Percentiles rank a stretch among this genome's conserved stretches.
phyloP scores from a whole-genome alignment of 2,113 vertebrate genomes.

The Prochilodus magdalenae region DNA sequence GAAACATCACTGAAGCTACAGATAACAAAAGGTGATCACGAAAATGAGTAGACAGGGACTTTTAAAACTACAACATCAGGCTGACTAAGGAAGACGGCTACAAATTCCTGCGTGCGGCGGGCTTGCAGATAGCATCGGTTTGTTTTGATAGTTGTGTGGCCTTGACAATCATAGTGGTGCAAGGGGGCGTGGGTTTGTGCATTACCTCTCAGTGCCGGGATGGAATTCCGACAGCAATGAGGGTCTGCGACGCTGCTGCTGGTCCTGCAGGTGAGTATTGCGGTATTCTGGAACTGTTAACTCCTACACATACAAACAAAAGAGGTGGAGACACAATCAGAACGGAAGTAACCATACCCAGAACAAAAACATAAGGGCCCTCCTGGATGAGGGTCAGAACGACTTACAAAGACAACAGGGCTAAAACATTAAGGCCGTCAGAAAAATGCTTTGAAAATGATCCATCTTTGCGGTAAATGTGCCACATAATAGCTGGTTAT shows the following conservation, averaged over 20 bases:
- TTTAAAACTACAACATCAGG: neutral
- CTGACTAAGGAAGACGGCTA: neutral
- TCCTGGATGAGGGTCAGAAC: neutral
- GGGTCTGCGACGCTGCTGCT: constrained; percentile 90
- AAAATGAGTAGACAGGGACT: too few relatives aligned
- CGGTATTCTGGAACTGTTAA: constrained; percentile 93
- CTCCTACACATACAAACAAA: constrained; percentile 77
- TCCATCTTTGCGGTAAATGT: too few relatives aligned
- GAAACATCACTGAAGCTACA: too few relatives aligned
- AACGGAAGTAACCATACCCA: neutral
- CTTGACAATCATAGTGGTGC: neutral
- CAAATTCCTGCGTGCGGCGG: too few relatives aligned
- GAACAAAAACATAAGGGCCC: constrained; percentile 23
- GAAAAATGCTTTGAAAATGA: neutral
- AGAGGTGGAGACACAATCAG: neutral
- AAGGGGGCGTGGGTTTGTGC: neutral
- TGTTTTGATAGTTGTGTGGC: neutral
- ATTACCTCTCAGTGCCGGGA: constrained; percentile 91
- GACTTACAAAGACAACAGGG: constrained; percentile 10
- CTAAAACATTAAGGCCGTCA: neutral
- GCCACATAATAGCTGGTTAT: too few relatives aligned
- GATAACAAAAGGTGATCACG: too few relatives aligned
- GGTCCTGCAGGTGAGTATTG: constrained; percentile 86
- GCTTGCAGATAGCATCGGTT: neutral
- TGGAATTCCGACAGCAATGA: constrained; percentile 97